phyloP scores from a whole-genome alignment of 2,113 vertebrate genomes.

The Struthio camelus region DNA sequence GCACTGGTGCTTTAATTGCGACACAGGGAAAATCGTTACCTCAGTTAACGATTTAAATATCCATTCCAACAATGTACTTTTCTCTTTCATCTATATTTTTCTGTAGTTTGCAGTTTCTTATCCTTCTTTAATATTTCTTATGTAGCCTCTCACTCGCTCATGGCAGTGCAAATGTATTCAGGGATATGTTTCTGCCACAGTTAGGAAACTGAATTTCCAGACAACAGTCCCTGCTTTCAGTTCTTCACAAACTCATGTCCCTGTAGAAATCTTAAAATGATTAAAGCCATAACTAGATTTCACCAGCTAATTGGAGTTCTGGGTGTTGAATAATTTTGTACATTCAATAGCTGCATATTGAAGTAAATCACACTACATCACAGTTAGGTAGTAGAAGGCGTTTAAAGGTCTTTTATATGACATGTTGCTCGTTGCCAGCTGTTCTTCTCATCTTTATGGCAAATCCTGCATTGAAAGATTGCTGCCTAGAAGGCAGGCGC shows the following conservation, averaged over 20 bases:
- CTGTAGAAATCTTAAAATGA: conserved; percentile 14
- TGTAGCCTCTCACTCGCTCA: background rate
- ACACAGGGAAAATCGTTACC: background rate
- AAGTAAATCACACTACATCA: conserved; percentile 18
- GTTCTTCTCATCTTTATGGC: conserved; percentile 67
- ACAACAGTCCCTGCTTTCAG: background rate
- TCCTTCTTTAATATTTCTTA: background rate
- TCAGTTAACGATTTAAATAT: background rate
- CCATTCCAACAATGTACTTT: background rate
- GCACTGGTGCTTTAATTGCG: background rate
- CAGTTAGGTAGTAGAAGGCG: conserved; percentile 28
- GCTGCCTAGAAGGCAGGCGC: conserved; percentile 60
- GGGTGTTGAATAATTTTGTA: background rate
- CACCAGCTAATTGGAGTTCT: conserved; percentile 35
- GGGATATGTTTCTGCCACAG: background rate
- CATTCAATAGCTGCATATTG: background rate
- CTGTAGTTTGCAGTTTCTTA: background rate
- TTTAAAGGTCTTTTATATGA: conserved; percentile 60
- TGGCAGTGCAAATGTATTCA: background rate
- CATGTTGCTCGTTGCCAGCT: conserved; percentile 63
- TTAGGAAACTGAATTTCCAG: background rate
- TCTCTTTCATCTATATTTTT: background rate
- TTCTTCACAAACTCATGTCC: background rate
- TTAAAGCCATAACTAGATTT: conserved; percentile 18
- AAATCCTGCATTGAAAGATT: conserved; percentile 46